A percentile compares a stretch with the other conserved stretches of the same genome.
phyloP scores from a whole-genome alignment of 2,113 vertebrate species.

The mouse (Mus musculus) region GRCm39 chr4:127552501-127553000 shows the following conservation, averaged over 20 bases:
- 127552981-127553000: not conserved
- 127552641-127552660: not conserved
- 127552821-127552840: not conserved
- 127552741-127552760: not conserved
- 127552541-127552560: not conserved
- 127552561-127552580: not conserved
- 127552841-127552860: not conserved
- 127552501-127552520: not conserved
- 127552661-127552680: not conserved
- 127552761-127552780: not conserved
- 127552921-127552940: not conserved
- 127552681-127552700: not conserved
- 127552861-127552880: not conserved
- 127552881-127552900: not conserved
- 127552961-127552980: not conserved
- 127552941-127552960: not conserved
- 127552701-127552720: conserved; percentile 44
- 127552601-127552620: not conserved
- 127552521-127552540: not conserved
- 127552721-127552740: not conserved
- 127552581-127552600: not conserved
- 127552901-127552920: not conserved
- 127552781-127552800: not conserved
- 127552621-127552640: not conserved
- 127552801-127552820: not conserved